A percentile compares a stretch with the other conserved stretches of the same genome.
phyloP scores from a whole-genome alignment of 2,888 invertebrate genomes.

The Eugnorisma glareosa region DNA sequence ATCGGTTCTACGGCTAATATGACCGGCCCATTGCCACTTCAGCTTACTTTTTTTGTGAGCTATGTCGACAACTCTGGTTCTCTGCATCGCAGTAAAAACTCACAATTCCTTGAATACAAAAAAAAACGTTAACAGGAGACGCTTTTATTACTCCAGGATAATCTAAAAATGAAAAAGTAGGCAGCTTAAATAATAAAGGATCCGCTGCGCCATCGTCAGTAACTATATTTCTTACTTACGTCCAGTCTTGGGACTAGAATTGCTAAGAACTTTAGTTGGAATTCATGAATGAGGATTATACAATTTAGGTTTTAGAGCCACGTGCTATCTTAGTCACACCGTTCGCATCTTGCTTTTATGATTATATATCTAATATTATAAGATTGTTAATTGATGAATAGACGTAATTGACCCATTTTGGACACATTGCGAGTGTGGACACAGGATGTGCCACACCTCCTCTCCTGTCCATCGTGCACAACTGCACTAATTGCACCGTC shows the following conservation, averaged over 20 bases:
- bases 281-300: background rate
- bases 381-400: background rate
- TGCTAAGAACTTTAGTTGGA: constrained; percentile 18
- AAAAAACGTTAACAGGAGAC: background rate
- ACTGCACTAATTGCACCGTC: too few species aligned
- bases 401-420: too few species aligned
- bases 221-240: constrained; percentile 30
- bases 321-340: background rate
- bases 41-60: too few species aligned
- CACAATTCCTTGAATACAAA: too few species aligned
- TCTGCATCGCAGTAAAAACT: too few species aligned
- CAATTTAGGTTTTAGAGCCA: background rate
- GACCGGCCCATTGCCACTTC: too few species aligned
- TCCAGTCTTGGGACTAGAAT: constrained; percentile 14
- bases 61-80: too few species aligned
- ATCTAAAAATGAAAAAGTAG: constrained; percentile 21
- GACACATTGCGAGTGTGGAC: too few species aligned
- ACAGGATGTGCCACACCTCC: too few species aligned
- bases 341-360: too few species aligned
- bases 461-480: too few species aligned
- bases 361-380: background rate
- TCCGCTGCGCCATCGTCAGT: background rate
- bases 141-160: constrained; percentile 15
- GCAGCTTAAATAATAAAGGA: constrained; percentile 8
- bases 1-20: too few species aligned